phyloP scores from a whole-genome alignment of 2,113 vertebrate genomes.

The Argyrosomus japonicus region DNA sequence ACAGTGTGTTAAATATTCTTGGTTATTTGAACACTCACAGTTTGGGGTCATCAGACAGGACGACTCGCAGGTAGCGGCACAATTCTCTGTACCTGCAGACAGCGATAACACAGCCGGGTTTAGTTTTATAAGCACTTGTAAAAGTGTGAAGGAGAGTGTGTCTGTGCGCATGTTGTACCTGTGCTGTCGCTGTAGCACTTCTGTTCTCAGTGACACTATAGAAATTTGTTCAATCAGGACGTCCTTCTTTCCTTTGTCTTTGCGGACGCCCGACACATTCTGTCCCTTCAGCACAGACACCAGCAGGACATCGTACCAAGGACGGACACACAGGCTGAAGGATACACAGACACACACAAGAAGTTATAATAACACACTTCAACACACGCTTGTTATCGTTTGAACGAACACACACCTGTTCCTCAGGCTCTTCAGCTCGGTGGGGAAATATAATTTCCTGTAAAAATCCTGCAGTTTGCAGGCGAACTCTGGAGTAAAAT shows the following conservation, averaged over 20 bases:
- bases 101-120: neutral
- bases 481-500: slow-evolving; percentile 78
- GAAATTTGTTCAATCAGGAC: slow-evolving; percentile 78
- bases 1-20: neutral
- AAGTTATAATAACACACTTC: neutral
- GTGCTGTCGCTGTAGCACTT: slow-evolving; percentile 74
- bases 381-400: neutral
- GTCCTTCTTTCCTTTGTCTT: slow-evolving; percentile 80
- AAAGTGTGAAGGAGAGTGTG: neutral
- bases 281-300: slow-evolving; percentile 87
- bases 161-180: slow-evolving; percentile 68
- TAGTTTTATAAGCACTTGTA: neutral
- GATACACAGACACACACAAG: neutral
- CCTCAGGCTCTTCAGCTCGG: slow-evolving; percentile 74
- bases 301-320: slow-evolving; percentile 87
- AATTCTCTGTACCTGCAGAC: slow-evolving; percentile 81
- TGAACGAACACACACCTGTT: slow-evolving; percentile 72
- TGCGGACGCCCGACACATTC: slow-evolving; percentile 83
- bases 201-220: slow-evolving; percentile 81
- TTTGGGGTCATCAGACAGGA: slow-evolving; percentile 50
- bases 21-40: slow-evolving; percentile 64
- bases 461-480: slow-evolving; percentile 84
- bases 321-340: slow-evolving; percentile 81
- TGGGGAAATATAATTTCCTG: slow-evolving; percentile 75
- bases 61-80: slow-evolving; percentile 80